Evolutionary conservation across 2,888 invertebrate species (phyloP), one percentile per base, ranked within the genome.

Genomic region (Ischnus inquisitorius): DNA sequence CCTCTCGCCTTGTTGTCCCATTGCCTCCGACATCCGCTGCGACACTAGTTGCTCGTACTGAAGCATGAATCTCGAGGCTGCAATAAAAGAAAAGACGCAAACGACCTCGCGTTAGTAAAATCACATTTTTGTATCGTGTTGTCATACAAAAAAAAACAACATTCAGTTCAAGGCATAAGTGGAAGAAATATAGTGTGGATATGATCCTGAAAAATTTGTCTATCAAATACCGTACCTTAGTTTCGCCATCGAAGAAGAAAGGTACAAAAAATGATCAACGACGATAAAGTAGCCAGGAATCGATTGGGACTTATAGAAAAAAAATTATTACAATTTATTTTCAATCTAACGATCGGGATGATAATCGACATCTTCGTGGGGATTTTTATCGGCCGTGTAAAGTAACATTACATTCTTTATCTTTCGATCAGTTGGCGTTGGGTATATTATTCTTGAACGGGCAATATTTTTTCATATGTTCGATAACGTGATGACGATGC

Each of bases 401-500:
- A 28, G 22, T 41, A 67, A 12, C 16, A 28, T 74, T 74, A 54
- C 25, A 74, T 74, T 54, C 19, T n/a, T 12, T 34, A 6, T 34
- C 8, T 34, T n/a, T 39, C n/a, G n/a, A 74, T 67, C 51, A 67
- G 25, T 57, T 28, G 28, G 16, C 71, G 22, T 48, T 46, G 48
- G 25, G 19, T 48, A 34, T 68, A 46, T 77, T 64, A 62, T 60
- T 39, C 46, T 46, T 71, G 51, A 74, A 76, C 12, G 85, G 79
- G 2, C 86, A 86, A 57, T 86, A 88, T 51, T 86, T 88, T 72
- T 75, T 85, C 78, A 89, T 67, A 25, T 90, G 90, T 74, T 88
- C 86, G 14, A 68, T 86, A 65, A 90, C 86, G 79, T 90, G 90
- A 68, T 91, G 89, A 46, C 90, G 92, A 81, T 92, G 91, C 54